These are phyloP conservation scores for Choloepus didactylus DNA, from an alignment of 2,797 vertebrate species.

Conservation along the genomic window DNA sequence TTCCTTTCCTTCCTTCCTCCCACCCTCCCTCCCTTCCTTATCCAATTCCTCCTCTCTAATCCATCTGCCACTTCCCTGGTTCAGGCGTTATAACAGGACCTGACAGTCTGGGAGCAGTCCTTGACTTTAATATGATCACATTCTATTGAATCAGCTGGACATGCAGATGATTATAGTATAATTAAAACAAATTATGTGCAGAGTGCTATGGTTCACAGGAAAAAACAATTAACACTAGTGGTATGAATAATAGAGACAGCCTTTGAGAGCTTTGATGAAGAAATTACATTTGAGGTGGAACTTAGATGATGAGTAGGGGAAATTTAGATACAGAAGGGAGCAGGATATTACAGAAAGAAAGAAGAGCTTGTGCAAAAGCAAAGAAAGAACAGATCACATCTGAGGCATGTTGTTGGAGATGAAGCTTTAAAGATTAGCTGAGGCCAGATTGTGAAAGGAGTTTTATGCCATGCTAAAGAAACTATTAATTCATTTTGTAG, in stretches of 20 bases:
- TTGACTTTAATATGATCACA: background rate
- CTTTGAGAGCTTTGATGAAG: constrained; percentile 14
- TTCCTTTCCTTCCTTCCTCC: too few species aligned
- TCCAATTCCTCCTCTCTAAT: background rate
- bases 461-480: background rate
- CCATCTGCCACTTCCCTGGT: background rate
- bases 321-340: background rate
- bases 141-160: background rate
- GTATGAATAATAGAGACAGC: background rate
- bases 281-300: background rate
- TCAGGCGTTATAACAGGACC: background rate
- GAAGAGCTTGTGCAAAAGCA: background rate
- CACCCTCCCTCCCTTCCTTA: background rate
- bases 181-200: background rate
- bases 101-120: background rate
- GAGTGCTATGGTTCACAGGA: background rate
- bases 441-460: background rate
- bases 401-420: background rate
- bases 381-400: background rate
- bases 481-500: background rate
- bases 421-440: background rate
- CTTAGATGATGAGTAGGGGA: background rate
- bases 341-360: background rate
- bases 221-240: background rate
- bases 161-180: background rate